Conservation (phyloP, 2,888 invertebrate genomes). For the Pseudococcus viburni region DNA sequence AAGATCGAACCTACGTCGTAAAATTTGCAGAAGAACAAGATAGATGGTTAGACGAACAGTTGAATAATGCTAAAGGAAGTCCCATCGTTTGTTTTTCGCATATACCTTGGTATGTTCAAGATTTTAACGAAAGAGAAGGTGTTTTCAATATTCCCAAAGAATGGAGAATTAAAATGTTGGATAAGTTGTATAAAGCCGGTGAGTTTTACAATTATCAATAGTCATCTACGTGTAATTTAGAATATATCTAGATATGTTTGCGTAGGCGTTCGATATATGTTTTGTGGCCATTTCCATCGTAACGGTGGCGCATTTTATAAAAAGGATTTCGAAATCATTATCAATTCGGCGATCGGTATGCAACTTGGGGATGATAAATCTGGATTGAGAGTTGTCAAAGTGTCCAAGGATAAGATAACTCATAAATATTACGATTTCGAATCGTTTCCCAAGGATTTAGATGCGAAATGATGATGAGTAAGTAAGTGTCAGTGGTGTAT, state of each 20-base stretch:
- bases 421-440: conserved; percentile 72
- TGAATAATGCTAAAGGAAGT: conserved; percentile 69
- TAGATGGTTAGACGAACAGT: conserved; percentile 71
- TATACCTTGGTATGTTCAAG: conserved; percentile 72
- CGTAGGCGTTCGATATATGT: conserved; percentile 72
- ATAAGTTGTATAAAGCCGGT: conserved; percentile 71
- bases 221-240: no score
- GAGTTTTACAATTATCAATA: not conserved
- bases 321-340: conserved; percentile 71
- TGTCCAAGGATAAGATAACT: conserved; percentile 70
- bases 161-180: conserved; percentile 70
- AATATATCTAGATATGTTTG: not conserved
- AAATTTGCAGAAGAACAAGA: conserved; percentile 71
- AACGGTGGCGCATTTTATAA: conserved; percentile 72
- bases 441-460: conserved; percentile 68
- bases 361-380: conserved; percentile 72
- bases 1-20: conserved; percentile 68
- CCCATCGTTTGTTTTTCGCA: conserved; percentile 72
- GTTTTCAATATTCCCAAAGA: conserved; percentile 71
- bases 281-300: conserved; percentile 74
- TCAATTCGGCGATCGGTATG: conserved; percentile 73
- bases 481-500: not conserved
- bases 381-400: conserved; percentile 72
- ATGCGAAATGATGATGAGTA: not conserved
- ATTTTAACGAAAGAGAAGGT: conserved; percentile 70